A percentile compares a stretch with the other conserved stretches of the same genome.
Evolutionary conservation across 2,797 vertebrate genomes (phyloP).

Genomic region (Halcyon chelicuti): DNA sequence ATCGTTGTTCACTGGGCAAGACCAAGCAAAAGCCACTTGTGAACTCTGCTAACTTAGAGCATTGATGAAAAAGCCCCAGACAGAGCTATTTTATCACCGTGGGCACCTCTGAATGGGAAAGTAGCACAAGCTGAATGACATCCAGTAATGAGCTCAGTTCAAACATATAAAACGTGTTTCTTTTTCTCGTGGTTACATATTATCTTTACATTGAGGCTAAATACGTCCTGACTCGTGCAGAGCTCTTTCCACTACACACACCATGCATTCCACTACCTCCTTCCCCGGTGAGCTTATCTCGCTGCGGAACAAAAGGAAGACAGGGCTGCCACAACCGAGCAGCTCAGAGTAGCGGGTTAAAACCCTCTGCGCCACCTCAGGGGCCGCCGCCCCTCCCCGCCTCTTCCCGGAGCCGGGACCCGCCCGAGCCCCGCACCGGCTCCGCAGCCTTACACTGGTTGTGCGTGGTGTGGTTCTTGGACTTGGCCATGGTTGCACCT

Average conservation of each 20-base stretch:
- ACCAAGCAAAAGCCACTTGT: fast-evolving
- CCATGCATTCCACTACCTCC: fast-evolving
- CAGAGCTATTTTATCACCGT: not conserved
- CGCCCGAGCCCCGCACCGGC: not conserved
- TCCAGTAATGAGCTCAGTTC: fast-evolving
- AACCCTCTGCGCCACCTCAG: fast-evolving
- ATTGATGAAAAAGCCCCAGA: fast-evolving
- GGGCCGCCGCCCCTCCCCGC: not conserved
- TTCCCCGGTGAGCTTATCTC: fast-evolving
- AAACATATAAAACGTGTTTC: fast-evolving
- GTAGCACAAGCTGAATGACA: fast-evolving
- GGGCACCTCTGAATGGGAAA: fast-evolving
- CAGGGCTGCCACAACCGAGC: fast-evolving
- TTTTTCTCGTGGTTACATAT: fast-evolving
- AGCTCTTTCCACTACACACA: fast-evolving
- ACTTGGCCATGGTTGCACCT: constrained; percentile 93
- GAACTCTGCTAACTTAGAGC: not conserved
- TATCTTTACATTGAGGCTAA: fast-evolving
- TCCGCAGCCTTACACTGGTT: constrained; percentile 92
- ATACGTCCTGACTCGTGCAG: fast-evolving
- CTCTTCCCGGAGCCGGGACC: not conserved
- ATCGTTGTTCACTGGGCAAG: fast-evolving
- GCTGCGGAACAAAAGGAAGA: fast-evolving
- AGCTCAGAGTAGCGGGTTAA: fast-evolving
- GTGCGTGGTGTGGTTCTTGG: constrained; percentile 98